Evolutionary conservation across 1,140 invertebrate genomes (phyloP), one percentile per base, ranked within the genome.

Genomic region (Drosophila takahashii): DNA sequence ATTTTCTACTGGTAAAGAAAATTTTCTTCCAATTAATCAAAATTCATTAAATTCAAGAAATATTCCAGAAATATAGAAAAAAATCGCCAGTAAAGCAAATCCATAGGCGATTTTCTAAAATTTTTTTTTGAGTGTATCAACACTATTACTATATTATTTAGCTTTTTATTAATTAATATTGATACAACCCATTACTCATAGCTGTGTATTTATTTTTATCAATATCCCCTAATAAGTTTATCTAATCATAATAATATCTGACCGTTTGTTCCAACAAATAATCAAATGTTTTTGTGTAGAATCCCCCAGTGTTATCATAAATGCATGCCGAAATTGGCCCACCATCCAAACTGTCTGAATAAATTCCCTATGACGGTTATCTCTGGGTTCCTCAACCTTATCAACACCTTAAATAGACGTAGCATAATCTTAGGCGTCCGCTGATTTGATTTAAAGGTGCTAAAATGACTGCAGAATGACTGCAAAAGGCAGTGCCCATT

Each of bases 361-460:
- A 27, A 11, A 8, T 15, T 26, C n/a, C 9, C 9, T 15, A 16
- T 18, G 15, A 62, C n/a, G 3, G 10, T 45, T 66, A 42, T 27
- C 36, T 48, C 18, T 2, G 5, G 2, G 11, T 16, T 64, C 36
- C 10, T 18, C 22, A 34, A 18, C 11, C 44, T 10, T 11, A n/a
- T n/a, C 5, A 8, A 13, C 2, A 7, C 16, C n/a, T 6, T 15
- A 9, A 45, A 56, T 3, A 65, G 34, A 11, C 57, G 37, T 53
- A 56, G 81, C 74, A 85, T 87, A 85, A 54, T 52, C 77, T 66
- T 37, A 58, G 81, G 81, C 81, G 57, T 27, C 8, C 6, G 4
- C 29, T 11, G 44, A 56, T 66, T 37, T 47, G 29, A 32, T 32
- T 15, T 58, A 18, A 11, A 58, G 11, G 60, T 37, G 47, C 53